Conservation (phyloP, 2,113 vertebrate species). For the Oncorhynchus nerka region DNA sequence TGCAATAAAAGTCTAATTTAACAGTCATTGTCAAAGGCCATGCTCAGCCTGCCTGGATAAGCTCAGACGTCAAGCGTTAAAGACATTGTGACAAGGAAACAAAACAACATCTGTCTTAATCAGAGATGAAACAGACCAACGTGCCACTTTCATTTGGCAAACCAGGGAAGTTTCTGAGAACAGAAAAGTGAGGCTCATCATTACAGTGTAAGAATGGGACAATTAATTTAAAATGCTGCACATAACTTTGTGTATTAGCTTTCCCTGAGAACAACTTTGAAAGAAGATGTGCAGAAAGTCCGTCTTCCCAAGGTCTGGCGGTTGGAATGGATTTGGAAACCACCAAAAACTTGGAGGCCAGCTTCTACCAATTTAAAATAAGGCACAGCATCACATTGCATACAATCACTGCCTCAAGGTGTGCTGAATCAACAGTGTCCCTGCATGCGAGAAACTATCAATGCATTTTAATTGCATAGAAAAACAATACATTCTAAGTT, state of each 20-base stretch:
- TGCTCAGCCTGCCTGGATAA: constrained; percentile 48
- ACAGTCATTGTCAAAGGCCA: constrained; percentile 41
- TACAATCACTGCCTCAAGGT: neutral
- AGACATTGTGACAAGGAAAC: constrained; percentile 49
- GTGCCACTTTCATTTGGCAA: constrained; percentile 39
- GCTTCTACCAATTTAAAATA: constrained; percentile 29
- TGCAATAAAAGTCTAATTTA: constrained; percentile 37
- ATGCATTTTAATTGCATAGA: neutral
- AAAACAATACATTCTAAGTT: neutral
- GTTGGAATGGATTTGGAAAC: constrained; percentile 32
- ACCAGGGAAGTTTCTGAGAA: constrained; percentile 1
- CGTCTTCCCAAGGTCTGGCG: constrained; percentile 28
- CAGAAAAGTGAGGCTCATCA: constrained; percentile 32
- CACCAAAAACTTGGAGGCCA: constrained; percentile 16
- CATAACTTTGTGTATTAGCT: constrained; percentile 44
- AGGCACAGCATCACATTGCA: constrained; percentile 23
- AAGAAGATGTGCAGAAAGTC: constrained; percentile 39
- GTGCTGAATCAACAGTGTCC: neutral
- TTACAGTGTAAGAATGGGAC: constrained; percentile 49
- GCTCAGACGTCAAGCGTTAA: constrained; percentile 46
- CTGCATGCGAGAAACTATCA: constrained; percentile 22
- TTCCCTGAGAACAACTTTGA: constrained; percentile 10
- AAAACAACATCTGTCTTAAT: constrained; percentile 62
- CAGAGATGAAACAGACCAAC: constrained; percentile 51
- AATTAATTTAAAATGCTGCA: constrained; percentile 48